A percentile compares a stretch with the other conserved stretches of the same genome.
phyloP scores from a whole-genome alignment of 2,113 vertebrate genomes.

The Chaetura pelagica region DNA sequence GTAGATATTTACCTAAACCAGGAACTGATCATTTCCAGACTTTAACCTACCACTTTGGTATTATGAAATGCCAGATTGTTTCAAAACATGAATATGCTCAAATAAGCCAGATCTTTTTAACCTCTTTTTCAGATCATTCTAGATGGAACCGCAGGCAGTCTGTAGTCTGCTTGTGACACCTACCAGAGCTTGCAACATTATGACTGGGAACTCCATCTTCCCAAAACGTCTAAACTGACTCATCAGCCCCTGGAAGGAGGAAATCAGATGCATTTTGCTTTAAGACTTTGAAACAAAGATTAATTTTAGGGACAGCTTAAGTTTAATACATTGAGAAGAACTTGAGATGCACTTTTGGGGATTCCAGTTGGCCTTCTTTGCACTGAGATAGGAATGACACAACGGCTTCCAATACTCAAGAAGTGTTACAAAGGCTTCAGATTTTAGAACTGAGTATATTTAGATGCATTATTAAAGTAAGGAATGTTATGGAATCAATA shows the following conservation, averaged over 20 bases:
- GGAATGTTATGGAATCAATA: constrained; percentile 19
- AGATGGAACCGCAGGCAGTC: constrained; percentile 64
- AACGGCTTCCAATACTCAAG: neutral
- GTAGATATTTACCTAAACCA: constrained; percentile 53
- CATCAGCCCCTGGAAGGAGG: neutral
- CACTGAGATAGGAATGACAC: neutral
- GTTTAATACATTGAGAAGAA: neutral
- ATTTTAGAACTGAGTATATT: constrained; percentile 45
- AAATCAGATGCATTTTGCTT: constrained; percentile 28
- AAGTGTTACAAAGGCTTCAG: constrained; percentile 1
- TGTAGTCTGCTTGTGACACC: constrained; percentile 71
- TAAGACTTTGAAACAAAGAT: constrained; percentile 4
- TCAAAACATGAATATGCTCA: constrained; percentile 8
- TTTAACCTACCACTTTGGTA: constrained; percentile 51
- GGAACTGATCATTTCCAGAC: constrained; percentile 34
- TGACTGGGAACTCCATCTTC: neutral
- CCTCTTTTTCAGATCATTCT: constrained; percentile 74
- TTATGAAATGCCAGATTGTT: constrained; percentile 44
- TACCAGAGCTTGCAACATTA: constrained; percentile 5
- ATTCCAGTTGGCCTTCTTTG: neutral
- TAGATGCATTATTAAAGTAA: constrained; percentile 15
- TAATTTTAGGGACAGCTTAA: constrained; percentile 4
- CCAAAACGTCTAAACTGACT: neutral
- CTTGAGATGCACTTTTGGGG: constrained; percentile 19
- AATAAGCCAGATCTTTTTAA: constrained; percentile 42